Percentiles rank a stretch among this genome's conserved stretches.
Conservation (phyloP, 2,113 vertebrate genomes). For the Tetrao urogallus region DNA sequence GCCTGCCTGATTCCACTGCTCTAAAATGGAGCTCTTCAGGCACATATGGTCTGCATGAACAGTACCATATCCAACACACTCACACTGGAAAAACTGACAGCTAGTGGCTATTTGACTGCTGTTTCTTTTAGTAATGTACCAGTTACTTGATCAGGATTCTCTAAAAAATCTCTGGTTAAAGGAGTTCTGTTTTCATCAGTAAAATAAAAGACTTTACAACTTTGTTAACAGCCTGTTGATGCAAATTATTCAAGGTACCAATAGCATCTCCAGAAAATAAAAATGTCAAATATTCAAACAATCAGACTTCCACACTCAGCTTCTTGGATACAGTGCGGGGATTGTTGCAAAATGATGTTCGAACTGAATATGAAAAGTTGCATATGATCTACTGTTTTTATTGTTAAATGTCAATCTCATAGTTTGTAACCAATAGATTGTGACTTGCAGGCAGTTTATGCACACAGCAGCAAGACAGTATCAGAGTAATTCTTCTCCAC, state of each 20-base stretch:
- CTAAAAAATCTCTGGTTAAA: neutral
- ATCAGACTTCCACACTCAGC: neutral
- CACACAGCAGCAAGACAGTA: neutral
- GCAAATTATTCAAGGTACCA: neutral
- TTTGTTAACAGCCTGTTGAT: neutral
- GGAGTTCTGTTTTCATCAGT: neutral
- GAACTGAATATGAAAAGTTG: neutral
- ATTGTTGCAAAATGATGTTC: neutral
- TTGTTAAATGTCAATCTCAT: neutral
- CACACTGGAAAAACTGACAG: neutral
- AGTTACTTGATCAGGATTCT: neutral
- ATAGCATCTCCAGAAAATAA: neutral
- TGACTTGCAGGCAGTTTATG: accelerated
- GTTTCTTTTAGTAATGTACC: neutral
- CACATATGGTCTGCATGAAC: neutral
- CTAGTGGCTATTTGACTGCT: neutral
- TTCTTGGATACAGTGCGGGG: neutral
- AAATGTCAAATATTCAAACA: neutral
- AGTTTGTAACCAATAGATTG: neutral
- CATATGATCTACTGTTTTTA: neutral
- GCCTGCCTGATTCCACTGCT: neutral
- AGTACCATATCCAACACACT: neutral
- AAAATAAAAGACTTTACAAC: neutral
- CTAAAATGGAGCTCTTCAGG: neutral
- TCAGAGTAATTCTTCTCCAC: neutral